These are phyloP conservation scores for Syncerus caffer DNA, from an alignment of 2,797 vertebrate species.

Conservation along the genomic window DNA sequence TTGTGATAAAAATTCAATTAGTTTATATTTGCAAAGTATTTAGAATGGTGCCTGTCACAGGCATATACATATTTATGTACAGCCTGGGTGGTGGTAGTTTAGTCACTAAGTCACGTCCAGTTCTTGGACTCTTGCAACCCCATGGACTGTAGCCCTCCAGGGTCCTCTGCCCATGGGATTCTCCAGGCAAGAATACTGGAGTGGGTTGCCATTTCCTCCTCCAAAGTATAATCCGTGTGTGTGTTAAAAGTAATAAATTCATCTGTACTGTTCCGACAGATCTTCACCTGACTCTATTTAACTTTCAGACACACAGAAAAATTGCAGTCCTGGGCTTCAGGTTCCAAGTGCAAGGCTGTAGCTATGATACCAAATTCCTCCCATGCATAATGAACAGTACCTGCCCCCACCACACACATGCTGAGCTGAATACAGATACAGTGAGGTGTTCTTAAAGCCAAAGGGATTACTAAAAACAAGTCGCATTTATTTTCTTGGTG, in stretches of 20 bases:
- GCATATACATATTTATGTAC: too few species aligned
- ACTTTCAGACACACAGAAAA: not conserved
- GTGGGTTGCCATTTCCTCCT: not conserved
- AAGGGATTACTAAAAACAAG: not conserved
- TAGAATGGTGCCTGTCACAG: not conserved
- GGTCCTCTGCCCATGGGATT: not conserved
- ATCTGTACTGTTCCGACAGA: not conserved
- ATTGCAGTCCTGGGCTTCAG: not conserved
- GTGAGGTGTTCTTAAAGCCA: not conserved
- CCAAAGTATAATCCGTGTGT: not conserved
- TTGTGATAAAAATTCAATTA: not conserved
- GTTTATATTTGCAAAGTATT: not conserved
- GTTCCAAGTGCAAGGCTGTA: not conserved
- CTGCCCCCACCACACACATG: too few species aligned
- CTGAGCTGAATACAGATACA: not conserved
- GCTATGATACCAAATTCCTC: not conserved
- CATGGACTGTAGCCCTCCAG: not conserved
- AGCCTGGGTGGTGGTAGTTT: not conserved
- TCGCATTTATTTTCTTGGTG: not conserved
- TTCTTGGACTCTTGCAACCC: not conserved
- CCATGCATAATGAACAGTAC: not conserved
- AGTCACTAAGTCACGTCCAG: not conserved
- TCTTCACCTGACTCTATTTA: not conserved
- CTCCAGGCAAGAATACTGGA: not conserved
- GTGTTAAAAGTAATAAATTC: not conserved